These are phyloP conservation scores for Platynereis dumerilii DNA, from an alignment of 2,888 invertebrate genomes.

Conservation along the genomic window DNA sequence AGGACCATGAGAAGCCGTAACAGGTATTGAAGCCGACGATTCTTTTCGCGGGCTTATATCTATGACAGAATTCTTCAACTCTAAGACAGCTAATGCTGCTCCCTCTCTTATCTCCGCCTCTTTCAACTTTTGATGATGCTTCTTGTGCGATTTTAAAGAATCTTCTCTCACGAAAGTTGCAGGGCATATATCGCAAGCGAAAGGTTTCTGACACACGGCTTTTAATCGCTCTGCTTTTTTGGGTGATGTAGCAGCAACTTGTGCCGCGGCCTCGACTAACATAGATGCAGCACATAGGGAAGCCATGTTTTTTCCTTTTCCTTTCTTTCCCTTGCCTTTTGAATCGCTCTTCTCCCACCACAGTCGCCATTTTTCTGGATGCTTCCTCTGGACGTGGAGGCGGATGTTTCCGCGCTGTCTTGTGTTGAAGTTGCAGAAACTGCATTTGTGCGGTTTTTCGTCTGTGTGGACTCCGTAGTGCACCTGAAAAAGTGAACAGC, in stretches of 20 bases:
- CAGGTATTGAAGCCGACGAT: no score
- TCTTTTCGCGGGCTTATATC: no score
- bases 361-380: slow-evolving; percentile 32
- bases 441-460: slow-evolving; percentile 50
- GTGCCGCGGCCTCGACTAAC: neutral
- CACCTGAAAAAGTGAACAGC: slow-evolving; percentile 35
- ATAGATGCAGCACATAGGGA: neutral
- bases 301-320: neutral
- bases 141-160: slow-evolving; percentile 63
- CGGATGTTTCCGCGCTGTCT: slow-evolving; percentile 51
- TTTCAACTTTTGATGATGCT: slow-evolving; percentile 55
- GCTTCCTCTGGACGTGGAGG: slow-evolving; percentile 54
- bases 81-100: slow-evolving; percentile 48
- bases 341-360: slow-evolving; percentile 3
- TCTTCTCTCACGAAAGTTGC: slow-evolving; percentile 64
- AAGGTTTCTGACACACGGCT: slow-evolving; percentile 47
- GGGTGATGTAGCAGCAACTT: neutral
- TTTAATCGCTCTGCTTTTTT: slow-evolving; percentile 25
- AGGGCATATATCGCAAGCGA: slow-evolving; percentile 58
- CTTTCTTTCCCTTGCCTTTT: neutral
- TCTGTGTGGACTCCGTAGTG: slow-evolving; percentile 50
- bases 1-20: no score
- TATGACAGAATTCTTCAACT: slow-evolving; percentile 43
- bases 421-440: slow-evolving; percentile 51
- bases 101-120: slow-evolving; percentile 26